Conservation (phyloP, 2,113 vertebrate species). For the Microcebus ravelobensis region DNA sequence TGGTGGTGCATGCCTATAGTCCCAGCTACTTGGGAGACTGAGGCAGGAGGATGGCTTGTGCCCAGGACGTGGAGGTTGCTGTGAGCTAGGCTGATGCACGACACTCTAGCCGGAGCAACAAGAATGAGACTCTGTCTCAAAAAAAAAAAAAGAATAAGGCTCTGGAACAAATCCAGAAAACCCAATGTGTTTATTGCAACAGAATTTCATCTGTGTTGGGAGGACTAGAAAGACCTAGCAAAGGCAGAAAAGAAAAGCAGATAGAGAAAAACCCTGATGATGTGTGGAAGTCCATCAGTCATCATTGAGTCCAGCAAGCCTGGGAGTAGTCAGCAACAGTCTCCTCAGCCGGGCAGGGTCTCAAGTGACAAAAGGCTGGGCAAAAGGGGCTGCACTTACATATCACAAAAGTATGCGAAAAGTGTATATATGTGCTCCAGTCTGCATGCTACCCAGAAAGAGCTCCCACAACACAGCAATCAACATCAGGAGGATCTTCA, state of each 20-base stretch:
- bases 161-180: constrained; percentile 58
- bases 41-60: no score
- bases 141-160: not conserved
- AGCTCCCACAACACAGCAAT: not conserved
- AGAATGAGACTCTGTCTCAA: no score
- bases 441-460: not conserved
- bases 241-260: constrained; percentile 27
- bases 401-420: constrained; percentile 1
- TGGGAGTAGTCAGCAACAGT: not conserved
- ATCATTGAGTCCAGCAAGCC: not conserved
- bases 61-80: no score
- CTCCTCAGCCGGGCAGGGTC: not conserved
- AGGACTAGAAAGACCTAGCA: not conserved
- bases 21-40: no score
- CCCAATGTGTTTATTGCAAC: not conserved
- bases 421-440: not conserved
- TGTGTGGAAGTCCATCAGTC: not conserved
- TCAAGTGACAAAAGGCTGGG: not conserved
- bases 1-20: no score
- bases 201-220: constrained; percentile 3
- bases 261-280: not conserved
- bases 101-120: no score
- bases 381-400: not conserved
- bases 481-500: constrained; percentile 10
- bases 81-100: no score